These are phyloP conservation scores for Rhizomys pruinosus DNA, from an alignment of 2,113 vertebrate species.

Conservation along the genomic window DNA sequence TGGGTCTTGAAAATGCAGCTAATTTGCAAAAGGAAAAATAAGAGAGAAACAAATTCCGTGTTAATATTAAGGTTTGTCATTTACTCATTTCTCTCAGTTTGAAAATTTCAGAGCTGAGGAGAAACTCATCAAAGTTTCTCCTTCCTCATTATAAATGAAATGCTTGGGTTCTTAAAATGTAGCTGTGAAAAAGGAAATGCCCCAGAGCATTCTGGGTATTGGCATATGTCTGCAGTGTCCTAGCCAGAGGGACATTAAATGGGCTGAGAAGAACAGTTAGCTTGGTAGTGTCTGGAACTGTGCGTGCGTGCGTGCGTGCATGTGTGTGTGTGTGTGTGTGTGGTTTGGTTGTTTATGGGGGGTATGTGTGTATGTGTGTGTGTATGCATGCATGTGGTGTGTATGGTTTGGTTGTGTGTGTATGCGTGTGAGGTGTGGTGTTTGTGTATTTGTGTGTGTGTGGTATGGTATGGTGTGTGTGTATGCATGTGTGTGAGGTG, in stretches of 20 bases:
- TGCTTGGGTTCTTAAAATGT: not conserved
- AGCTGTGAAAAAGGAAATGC: not conserved
- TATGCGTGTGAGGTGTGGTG: no score
- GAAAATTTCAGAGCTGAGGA: slow-evolving; percentile 29
- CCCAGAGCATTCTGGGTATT: slow-evolving; percentile 1
- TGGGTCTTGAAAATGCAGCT: slow-evolving; percentile 59
- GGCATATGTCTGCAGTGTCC: not conserved
- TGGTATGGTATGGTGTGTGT: no score
- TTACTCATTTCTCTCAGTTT: slow-evolving; percentile 21
- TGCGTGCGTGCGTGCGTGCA: no score
- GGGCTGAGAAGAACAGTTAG: not conserved
- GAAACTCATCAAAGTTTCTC: not conserved
- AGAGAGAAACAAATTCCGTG: not conserved
- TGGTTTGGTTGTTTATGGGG: no score
- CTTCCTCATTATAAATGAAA: not conserved
- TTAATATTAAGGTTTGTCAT: not conserved
- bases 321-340: no score
- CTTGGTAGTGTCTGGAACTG: not conserved
- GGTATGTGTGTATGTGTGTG: no score
- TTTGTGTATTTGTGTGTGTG: no score
- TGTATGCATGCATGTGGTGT: no score
- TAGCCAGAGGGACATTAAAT: no score
- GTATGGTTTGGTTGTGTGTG: no score
- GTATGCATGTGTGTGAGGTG: no score
- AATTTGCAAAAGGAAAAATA: slow-evolving; percentile 51